These are phyloP conservation scores for Carassius auratus DNA, from an alignment of 2,113 vertebrate species.

Conservation along the genomic window DNA sequence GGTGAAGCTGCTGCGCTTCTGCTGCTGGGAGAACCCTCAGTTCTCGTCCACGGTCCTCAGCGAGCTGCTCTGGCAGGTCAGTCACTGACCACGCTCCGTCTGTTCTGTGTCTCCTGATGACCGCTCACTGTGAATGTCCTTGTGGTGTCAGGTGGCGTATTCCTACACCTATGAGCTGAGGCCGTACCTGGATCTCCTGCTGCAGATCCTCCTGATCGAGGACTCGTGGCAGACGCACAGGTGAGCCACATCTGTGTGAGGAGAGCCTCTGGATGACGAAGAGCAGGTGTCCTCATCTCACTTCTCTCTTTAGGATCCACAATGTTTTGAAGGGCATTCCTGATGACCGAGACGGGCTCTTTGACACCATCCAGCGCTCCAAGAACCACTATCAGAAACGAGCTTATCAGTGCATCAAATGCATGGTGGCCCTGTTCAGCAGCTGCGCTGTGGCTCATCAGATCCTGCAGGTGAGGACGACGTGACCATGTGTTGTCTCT, in stretches of 20 bases:
- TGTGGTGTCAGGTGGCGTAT: conserved; percentile 86
- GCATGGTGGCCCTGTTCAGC: conserved; percentile 98
- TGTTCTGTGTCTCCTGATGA: too few species aligned
- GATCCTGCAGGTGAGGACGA: conserved; percentile 88
- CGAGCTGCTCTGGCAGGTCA: conserved; percentile 98
- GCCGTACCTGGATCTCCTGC: conserved; percentile 95
- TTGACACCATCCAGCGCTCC: conserved; percentile 98
- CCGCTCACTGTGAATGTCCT: too few species aligned
- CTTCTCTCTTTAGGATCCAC: conserved; percentile 84
- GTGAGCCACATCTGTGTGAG: conserved; percentile 65
- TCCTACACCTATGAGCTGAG: conserved; percentile 98
- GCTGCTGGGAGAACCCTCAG: conserved; percentile 99
- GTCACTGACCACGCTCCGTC: too few species aligned
- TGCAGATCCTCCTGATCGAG: conserved; percentile 96
- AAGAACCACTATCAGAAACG: conserved; percentile 99
- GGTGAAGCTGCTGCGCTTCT: conserved; percentile 95
- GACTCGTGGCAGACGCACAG: conserved; percentile 99
- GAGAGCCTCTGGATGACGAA: neutral
- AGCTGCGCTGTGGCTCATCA: conserved; percentile 98
- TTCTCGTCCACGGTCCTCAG: conserved; percentile 98
- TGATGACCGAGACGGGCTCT: conserved; percentile 94
- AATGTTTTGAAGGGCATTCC: conserved; percentile 98
- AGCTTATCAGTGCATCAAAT: conserved; percentile 98
- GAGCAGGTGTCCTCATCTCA: neutral
- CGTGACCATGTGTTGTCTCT: too few species aligned